Base-by-base conservation (phyloP, 2,888 invertebrate species). In the Clitarchus hookeri region DNA sequence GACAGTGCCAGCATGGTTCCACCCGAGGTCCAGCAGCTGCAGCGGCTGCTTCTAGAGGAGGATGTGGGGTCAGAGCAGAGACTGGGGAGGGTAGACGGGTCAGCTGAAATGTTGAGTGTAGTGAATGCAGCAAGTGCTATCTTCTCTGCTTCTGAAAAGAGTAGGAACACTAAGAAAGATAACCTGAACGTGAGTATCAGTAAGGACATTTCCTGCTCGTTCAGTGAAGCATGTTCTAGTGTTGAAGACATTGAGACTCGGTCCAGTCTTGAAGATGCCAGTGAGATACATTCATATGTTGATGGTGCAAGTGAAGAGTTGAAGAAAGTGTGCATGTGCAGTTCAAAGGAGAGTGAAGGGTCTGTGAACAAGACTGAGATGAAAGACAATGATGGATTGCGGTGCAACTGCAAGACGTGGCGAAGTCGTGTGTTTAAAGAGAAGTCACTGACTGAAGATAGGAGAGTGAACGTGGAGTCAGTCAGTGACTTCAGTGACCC, bases 401-500 rank as follows among this genome's bases (percentile, higher is more conserved):
- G 65, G 65, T 78, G 84, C 44, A 25, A 48, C 36, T 65, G 65
- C n/a, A 65, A n/a, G 16, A n/a, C 65, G 65, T 65, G 65, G 65
- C 65, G 65, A 9, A 19, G 65, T n/a, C 65, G 65, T 9, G 65
- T 48, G 65, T 16, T 44, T 25, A 86, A 84, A 83, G 87, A 86
- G 85, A 90, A 86, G 84, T 87, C 36, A 78, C 87, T 44, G 88
- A 87, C 84, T 80, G 87, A 86, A 83, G 86, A 88, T 86, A 87
- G 87, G 13, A 84, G 87, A 25, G 84, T 85, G 85, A 85, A 85
- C 77, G 85, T 83, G 78, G 94, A 94, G 91, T 92, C 95, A 0
- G 94, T 96, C 6, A 93, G 95, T 84, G 97, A 97, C 91, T 95
- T 95, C 88, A 96, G 96, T 87, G 98, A 98, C 92, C 98, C 98